Evolutionary conservation across 2,888 invertebrate genomes (phyloP).

Genomic region (Eupelmus urozonus): DNA sequence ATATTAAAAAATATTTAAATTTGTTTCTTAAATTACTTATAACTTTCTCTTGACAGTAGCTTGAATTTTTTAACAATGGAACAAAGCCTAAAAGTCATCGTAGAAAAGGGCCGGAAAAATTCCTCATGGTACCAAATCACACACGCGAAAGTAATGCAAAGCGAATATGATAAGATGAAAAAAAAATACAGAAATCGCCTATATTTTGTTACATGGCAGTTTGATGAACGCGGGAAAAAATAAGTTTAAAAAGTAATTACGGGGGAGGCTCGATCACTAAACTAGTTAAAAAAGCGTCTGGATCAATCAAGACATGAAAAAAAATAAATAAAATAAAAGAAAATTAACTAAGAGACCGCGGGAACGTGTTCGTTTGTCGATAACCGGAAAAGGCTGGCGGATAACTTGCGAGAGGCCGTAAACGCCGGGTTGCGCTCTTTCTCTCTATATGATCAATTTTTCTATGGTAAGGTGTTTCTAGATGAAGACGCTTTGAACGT

Average conservation of each 20-base stretch:
- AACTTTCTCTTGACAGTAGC: too few relatives aligned
- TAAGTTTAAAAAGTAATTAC: too few relatives aligned
- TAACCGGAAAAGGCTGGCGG: slow-evolving; percentile 54
- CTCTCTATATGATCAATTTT: slow-evolving; percentile 68
- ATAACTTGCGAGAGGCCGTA: slow-evolving; percentile 70
- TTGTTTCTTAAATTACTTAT: too few relatives aligned
- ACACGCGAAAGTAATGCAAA: slow-evolving; percentile 57
- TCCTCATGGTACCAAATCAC: slow-evolving; percentile 58
- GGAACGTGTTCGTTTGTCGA: not conserved
- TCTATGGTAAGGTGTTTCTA: slow-evolving; percentile 66
- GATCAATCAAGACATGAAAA: slow-evolving; percentile 11
- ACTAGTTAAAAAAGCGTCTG: slow-evolving; percentile 38
- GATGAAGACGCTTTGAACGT: slow-evolving; percentile 68
- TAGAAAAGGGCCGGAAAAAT: slow-evolving; percentile 19
- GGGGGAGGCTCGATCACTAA: slow-evolving; percentile 54
- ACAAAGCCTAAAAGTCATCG: slow-evolving; percentile 7
- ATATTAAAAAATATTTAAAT: too few relatives aligned
- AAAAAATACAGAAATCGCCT: too few relatives aligned
- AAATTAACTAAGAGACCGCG: not conserved
- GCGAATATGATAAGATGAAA: slow-evolving; percentile 51
- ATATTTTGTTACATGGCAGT: slow-evolving; percentile 59
- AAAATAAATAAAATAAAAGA: not conserved
- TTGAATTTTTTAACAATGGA: not conserved
- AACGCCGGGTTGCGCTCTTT: slow-evolving; percentile 68
- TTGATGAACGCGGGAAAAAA: slow-evolving; percentile 38